A percentile compares a stretch with the other conserved stretches of the same genome.
phyloP scores from a whole-genome alignment of 2,113 vertebrate species.

The Sapajus apella region DNA sequence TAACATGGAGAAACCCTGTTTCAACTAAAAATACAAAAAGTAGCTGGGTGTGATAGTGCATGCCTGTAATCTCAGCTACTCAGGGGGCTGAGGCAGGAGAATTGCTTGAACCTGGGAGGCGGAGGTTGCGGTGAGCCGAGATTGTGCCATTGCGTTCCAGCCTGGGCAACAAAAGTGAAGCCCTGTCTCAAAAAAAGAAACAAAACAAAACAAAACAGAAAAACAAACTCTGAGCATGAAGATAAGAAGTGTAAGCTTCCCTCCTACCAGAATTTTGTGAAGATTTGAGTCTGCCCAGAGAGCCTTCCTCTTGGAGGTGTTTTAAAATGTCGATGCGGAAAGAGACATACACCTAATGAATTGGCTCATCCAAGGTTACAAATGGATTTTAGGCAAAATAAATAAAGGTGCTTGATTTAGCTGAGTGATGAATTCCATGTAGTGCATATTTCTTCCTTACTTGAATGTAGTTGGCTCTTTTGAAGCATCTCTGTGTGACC shows the following conservation, averaged over 20 bases:
- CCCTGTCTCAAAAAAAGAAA: too few species aligned
- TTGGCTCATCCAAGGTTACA: neutral
- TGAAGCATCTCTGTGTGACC: neutral
- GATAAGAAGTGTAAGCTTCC: neutral
- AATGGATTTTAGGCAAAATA: neutral
- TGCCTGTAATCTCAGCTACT: too few species aligned
- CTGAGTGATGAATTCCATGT: neutral
- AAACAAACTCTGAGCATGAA: fast-evolving
- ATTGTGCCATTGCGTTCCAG: too few species aligned
- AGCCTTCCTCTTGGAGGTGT: neutral
- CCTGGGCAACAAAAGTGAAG: too few species aligned
- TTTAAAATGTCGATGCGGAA: neutral
- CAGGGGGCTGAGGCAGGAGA: too few species aligned
- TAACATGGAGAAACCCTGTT: too few species aligned
- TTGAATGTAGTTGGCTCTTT: neutral
- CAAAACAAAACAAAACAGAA: too few species aligned
- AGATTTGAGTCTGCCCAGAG: neutral
- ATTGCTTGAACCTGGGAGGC: too few species aligned
- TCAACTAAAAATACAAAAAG: too few species aligned
- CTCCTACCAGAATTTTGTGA: neutral
- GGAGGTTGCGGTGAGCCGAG: too few species aligned
- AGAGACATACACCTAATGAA: neutral
- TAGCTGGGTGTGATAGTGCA: too few species aligned
- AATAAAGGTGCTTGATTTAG: neutral
- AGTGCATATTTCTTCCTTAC: neutral